A percentile compares a stretch with the other conserved stretches of the same genome.
Conservation (phyloP, 2,888 invertebrate genomes). For the Hesperia comma region DNA sequence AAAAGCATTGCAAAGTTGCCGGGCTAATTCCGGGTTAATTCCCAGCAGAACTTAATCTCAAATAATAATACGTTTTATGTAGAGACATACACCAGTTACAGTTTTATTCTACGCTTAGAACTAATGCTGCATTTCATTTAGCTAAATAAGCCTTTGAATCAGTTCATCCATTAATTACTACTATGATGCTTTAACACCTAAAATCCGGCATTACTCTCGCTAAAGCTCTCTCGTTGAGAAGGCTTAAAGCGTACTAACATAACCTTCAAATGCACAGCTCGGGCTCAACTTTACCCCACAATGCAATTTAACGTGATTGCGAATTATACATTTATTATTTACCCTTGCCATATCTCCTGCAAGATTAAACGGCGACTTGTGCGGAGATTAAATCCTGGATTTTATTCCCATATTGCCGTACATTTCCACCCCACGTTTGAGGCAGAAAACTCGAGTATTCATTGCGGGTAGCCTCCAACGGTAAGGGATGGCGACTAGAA, state of each 20-base stretch:
- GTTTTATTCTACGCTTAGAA: constrained; percentile 7
- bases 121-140: constrained; percentile 34
- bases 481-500: constrained; percentile 60
- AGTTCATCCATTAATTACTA: constrained; percentile 37
- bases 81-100: no score
- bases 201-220: constrained; percentile 34
- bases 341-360: constrained; percentile 74
- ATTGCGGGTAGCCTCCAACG: constrained; percentile 72
- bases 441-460: constrained; percentile 78
- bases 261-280: constrained; percentile 46
- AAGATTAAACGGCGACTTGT: constrained; percentile 80
- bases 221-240: constrained; percentile 35
- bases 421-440: constrained; percentile 73
- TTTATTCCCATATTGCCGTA: constrained; percentile 79
- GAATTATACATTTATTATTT: constrained; percentile 78
- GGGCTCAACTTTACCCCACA: constrained; percentile 53
- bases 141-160: constrained; percentile 36
- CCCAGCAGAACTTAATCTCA: no score
- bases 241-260: constrained; percentile 41
- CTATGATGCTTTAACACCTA: constrained; percentile 38
- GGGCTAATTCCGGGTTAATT: no score
- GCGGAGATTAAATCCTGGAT: constrained; percentile 80
- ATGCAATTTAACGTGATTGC: constrained; percentile 74
- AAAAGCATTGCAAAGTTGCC: no score
- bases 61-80: no score